Evolutionary conservation across 2,888 invertebrate species (phyloP).

Genomic region (Drosophila buzzatii): DNA sequence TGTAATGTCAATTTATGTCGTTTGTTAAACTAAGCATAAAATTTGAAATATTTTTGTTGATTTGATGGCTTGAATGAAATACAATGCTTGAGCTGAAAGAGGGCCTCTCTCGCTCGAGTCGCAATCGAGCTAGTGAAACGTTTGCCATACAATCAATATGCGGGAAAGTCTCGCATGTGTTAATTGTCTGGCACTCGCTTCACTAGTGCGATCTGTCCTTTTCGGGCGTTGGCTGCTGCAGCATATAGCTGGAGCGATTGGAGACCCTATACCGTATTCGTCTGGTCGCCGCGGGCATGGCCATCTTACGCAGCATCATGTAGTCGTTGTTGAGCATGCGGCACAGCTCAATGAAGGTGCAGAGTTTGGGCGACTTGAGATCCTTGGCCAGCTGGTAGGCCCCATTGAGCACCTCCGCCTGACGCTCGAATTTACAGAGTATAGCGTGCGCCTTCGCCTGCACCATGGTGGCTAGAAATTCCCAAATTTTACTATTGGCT

Average conservation of each 20-base stretch:
- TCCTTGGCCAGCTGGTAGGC: slow-evolving; percentile 66
- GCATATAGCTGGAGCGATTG: slow-evolving; percentile 32
- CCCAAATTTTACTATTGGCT: slow-evolving; percentile 78
- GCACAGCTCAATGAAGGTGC: slow-evolving; percentile 75
- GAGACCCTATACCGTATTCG: slow-evolving; percentile 34
- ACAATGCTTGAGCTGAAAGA: neutral
- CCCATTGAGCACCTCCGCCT: slow-evolving; percentile 70
- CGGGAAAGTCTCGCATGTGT: slow-evolving; percentile 9
- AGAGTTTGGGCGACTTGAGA: slow-evolving; percentile 63
- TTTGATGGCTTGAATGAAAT: slow-evolving; percentile 19
- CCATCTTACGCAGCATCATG: slow-evolving; percentile 70
- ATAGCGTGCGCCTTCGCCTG: slow-evolving; percentile 79
- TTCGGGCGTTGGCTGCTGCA: neutral
- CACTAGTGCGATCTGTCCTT: neutral
- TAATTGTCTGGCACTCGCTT: slow-evolving; percentile 3
- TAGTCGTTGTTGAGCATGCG: slow-evolving; percentile 75
- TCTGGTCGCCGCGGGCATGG: slow-evolving; percentile 50
- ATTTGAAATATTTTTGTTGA: slow-evolving; percentile 20
- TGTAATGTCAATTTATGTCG: neutral
- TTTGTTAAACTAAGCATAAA: slow-evolving; percentile 7
- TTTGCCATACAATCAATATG: neutral
- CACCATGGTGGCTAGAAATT: slow-evolving; percentile 73
- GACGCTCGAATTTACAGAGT: slow-evolving; percentile 78
- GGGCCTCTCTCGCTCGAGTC: neutral
- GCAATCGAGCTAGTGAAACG: neutral